Conservation (phyloP, 2,888 invertebrate genomes). For the Drosophila histrio region DNA sequence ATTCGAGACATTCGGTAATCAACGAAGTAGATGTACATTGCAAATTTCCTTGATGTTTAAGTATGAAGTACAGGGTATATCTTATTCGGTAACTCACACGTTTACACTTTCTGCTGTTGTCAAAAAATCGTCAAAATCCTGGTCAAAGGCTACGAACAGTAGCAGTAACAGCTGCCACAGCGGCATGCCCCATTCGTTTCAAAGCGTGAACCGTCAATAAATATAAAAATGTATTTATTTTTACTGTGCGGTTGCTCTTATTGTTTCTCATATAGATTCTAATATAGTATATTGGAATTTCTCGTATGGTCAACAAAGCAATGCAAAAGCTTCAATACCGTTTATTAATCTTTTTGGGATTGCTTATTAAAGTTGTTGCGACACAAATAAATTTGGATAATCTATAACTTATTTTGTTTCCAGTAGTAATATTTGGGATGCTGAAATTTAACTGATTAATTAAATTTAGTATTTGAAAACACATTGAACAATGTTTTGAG, state of each 20-base stretch:
- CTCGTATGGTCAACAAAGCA: not conserved
- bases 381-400: not conserved
- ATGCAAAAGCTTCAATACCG: not conserved
- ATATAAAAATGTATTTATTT: constrained; percentile 48
- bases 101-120: constrained; percentile 23
- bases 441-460: not conserved
- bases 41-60: no score
- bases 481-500: not conserved
- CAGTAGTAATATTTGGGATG: not conserved
- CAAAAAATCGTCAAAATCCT: constrained; percentile 49
- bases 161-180: constrained; percentile 17
- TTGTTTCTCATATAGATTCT: not conserved
- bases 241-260: constrained; percentile 13
- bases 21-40: no score
- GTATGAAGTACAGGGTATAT: not conserved
- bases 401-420: not conserved
- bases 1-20: no score
- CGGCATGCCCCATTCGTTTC: not conserved
- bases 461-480: not conserved
- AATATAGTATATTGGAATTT: not conserved
- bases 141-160: constrained; percentile 11
- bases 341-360: not conserved
- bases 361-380: not conserved
- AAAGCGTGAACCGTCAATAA: constrained; percentile 36
- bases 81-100: not conserved